A percentile compares a stretch with the other conserved stretches of the same genome.
Evolutionary conservation across 2,888 invertebrate genomes (phyloP).

Genomic region (Hemithea aestivaria): DNA sequence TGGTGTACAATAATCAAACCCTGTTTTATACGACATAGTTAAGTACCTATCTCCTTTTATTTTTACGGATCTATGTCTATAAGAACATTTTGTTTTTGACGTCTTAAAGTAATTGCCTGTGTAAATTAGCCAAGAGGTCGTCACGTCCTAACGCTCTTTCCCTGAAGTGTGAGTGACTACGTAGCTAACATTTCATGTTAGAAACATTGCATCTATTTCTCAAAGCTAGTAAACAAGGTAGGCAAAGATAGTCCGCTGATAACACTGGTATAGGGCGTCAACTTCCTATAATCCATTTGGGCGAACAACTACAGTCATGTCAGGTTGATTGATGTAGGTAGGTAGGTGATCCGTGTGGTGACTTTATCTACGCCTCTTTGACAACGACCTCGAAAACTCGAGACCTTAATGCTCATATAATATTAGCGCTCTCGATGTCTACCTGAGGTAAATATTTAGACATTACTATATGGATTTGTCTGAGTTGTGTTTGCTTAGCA

Average conservation of each 20-base stretch:
- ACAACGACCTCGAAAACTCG: slow-evolving; percentile 51
- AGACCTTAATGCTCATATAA: slow-evolving; percentile 47
- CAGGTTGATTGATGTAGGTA: slow-evolving; percentile 72
- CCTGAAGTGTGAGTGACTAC: too few relatives aligned
- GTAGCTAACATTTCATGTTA: too few relatives aligned
- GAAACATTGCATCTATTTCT: too few relatives aligned
- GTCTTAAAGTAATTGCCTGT: too few relatives aligned
- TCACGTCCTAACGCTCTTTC: too few relatives aligned
- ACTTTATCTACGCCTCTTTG: slow-evolving; percentile 65
- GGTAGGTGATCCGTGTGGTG: slow-evolving; percentile 54
- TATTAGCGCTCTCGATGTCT: slow-evolving; percentile 26
- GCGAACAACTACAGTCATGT: slow-evolving; percentile 74
- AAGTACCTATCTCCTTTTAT: too few relatives aligned
- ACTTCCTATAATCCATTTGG: slow-evolving; percentile 76
- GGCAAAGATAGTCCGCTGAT: slow-evolving; percentile 22
- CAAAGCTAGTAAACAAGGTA: not conserved
- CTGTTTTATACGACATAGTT: too few relatives aligned
- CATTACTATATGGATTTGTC: slow-evolving; percentile 1
- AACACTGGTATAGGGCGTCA: slow-evolving; percentile 41
- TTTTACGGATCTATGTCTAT: too few relatives aligned
- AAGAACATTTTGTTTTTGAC: too few relatives aligned
- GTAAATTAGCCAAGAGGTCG: too few relatives aligned
- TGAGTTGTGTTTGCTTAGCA: slow-evolving; percentile 1
- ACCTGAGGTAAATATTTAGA: too few relatives aligned
- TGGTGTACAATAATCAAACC: too few relatives aligned